A percentile compares a stretch with the other conserved stretches of the same genome.
Evolutionary conservation across 92 coral and sea anemone species (phyloP).

Genomic region (Porites cylindrica): DNA sequence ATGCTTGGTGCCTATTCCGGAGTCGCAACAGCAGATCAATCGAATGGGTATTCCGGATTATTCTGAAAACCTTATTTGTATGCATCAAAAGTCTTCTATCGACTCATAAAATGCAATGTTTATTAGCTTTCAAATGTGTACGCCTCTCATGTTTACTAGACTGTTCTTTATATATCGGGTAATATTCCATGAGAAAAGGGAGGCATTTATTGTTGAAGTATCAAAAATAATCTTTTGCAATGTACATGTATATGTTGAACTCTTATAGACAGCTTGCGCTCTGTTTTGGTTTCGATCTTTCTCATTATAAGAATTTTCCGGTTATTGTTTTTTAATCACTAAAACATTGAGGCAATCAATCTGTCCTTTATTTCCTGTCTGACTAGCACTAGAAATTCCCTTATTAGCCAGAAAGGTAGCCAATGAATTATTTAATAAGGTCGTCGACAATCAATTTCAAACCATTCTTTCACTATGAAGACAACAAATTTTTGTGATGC

Average conservation of each 20-base stretch:
- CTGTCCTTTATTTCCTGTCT: too few species aligned
- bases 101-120: neutral
- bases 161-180: too few species aligned
- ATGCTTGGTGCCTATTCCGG: too few species aligned
- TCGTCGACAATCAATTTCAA: neutral
- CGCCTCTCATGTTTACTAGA: neutral
- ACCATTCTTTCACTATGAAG: too few species aligned
- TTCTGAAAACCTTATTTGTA: too few species aligned
- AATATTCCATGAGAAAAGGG: neutral
- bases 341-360: neutral
- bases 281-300: neutral
- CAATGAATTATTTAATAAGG: slow-evolving; percentile 12
- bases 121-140: too few species aligned
- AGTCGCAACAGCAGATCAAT: too few species aligned
- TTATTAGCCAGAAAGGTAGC: neutral
- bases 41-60: too few species aligned
- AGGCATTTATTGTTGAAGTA: neutral
- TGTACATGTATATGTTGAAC: neutral
- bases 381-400: neutral
- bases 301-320: neutral
- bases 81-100: too few species aligned
- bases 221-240: neutral
- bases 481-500: too few species aligned
- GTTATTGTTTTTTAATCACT: neutral
- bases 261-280: neutral